A percentile compares a stretch with the other conserved stretches of the same genome.
These are phyloP conservation scores for Passer montanus DNA, from an alignment of 2,113 vertebrate species.

Conservation along the genomic window DNA sequence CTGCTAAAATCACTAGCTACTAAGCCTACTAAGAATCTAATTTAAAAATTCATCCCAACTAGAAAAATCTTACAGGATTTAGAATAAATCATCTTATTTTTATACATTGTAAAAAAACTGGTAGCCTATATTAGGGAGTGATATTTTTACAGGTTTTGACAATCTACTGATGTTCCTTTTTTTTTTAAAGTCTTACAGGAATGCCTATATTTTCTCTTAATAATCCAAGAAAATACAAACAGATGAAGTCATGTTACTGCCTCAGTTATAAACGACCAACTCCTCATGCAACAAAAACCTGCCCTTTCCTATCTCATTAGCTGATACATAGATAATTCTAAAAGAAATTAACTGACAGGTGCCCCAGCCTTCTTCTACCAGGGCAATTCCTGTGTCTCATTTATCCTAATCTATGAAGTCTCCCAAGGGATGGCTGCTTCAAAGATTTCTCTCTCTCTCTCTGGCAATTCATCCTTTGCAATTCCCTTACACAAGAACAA, in stretches of 20 bases:
- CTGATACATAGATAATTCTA: not conserved
- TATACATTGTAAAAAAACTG: not conserved
- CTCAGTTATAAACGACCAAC: not conserved
- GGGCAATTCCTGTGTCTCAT: not conserved
- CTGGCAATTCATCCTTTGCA: not conserved
- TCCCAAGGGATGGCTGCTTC: not conserved
- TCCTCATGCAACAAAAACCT: not conserved
- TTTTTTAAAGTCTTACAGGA: not conserved
- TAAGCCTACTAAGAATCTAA: not conserved
- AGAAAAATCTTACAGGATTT: not conserved
- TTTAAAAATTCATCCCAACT: not conserved
- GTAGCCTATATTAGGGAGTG: not conserved
- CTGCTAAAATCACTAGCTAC: not conserved
- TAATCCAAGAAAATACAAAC: not conserved
- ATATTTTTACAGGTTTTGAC: not conserved
- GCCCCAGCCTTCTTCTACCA: not conserved
- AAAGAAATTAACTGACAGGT: not conserved
- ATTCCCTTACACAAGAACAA: not conserved
- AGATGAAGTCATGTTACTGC: not conserved
- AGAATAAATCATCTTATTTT: not conserved
- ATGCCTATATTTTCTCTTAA: not conserved
- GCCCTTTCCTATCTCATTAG: not conserved
- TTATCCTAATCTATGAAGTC: not conserved
- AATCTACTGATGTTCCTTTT: not conserved
- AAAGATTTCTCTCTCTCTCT: not conserved